A percentile compares a stretch with the other conserved stretches of the same genome.
These are phyloP conservation scores for Macrophya alboannulata DNA, from an alignment of 2,888 invertebrate genomes.

Conservation along the genomic window DNA sequence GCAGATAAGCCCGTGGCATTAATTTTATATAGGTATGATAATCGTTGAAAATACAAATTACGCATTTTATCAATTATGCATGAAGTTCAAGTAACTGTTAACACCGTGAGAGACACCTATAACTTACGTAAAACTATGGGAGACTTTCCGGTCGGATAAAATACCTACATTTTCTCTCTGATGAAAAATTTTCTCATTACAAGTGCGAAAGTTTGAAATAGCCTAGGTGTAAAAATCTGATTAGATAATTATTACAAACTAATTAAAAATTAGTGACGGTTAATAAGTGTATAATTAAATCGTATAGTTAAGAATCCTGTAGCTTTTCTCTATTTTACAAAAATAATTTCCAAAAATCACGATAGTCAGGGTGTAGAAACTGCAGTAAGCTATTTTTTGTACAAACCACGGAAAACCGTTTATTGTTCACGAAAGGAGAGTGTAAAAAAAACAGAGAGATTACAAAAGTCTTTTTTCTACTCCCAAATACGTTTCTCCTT, in stretches of 20 bases:
- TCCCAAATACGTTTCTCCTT: background rate
- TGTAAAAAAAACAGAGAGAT: slow-evolving; percentile 10
- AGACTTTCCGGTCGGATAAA: background rate
- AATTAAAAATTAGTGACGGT: slow-evolving; percentile 32
- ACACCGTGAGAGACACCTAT: slow-evolving; percentile 8
- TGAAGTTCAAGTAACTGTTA: slow-evolving; percentile 33
- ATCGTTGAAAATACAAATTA: background rate
- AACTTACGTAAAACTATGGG: background rate
- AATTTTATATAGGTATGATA: background rate
- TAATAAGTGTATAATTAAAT: slow-evolving; percentile 21
- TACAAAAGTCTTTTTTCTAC: slow-evolving; percentile 7
- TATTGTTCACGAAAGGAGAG: background rate
- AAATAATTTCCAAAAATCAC: slow-evolving; percentile 14
- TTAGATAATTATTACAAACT: background rate
- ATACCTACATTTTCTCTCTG: background rate
- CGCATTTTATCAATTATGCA: background rate
- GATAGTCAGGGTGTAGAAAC: background rate
- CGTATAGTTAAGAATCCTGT: background rate
- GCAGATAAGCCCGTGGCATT: background rate
- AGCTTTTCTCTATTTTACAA: background rate
- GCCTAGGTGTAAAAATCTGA: background rate
- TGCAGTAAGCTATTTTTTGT: background rate
- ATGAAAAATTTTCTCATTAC: background rate
- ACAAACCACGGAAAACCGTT: background rate
- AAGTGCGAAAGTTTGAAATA: background rate